These are phyloP conservation scores for Rosalia funebris DNA, from an alignment of 2,888 invertebrate species.

Conservation along the genomic window DNA sequence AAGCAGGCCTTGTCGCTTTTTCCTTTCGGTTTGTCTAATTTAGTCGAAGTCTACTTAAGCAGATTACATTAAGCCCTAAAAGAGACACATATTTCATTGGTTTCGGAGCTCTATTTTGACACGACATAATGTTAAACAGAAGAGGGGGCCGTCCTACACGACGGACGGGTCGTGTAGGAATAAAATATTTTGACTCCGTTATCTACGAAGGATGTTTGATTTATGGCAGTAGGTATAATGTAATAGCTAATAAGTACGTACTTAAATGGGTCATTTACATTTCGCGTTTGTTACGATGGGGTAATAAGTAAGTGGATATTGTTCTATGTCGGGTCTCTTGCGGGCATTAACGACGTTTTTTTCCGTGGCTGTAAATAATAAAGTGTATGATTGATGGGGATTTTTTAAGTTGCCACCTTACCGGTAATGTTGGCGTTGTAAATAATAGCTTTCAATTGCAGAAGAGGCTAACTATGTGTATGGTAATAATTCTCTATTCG, in stretches of 20 bases:
- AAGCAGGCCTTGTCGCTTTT: background rate
- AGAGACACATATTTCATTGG: conserved; percentile 39
- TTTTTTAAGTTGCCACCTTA: background rate
- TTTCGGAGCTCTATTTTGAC: conserved; percentile 46
- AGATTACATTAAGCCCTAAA: conserved; percentile 25
- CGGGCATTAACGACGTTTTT: background rate
- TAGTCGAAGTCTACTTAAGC: conserved; percentile 28
- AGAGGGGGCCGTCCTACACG: conserved; percentile 43
- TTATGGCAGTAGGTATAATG: conserved; percentile 28
- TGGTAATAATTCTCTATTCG: too few species aligned
- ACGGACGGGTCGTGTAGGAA: too few species aligned
- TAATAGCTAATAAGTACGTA: conserved; percentile 21
- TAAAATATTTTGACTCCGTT: conserved; percentile 41
- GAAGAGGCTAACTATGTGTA: background rate
- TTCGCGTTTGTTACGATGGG: conserved; percentile 4
- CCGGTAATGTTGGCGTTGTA: background rate
- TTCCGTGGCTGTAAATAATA: background rate
- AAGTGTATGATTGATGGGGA: background rate
- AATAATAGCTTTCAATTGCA: background rate
- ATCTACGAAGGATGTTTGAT: conserved; percentile 35
- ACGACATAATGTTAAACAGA: conserved; percentile 47
- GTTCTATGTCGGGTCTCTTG: background rate
- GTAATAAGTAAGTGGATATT: background rate
- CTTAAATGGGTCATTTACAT: conserved; percentile 20
- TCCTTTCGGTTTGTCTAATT: conserved; percentile 23